Evolutionary conservation across 1,140 invertebrate species (phyloP), one percentile per base, ranked within the genome.

Genomic region (Drosophila albomicans): DNA sequence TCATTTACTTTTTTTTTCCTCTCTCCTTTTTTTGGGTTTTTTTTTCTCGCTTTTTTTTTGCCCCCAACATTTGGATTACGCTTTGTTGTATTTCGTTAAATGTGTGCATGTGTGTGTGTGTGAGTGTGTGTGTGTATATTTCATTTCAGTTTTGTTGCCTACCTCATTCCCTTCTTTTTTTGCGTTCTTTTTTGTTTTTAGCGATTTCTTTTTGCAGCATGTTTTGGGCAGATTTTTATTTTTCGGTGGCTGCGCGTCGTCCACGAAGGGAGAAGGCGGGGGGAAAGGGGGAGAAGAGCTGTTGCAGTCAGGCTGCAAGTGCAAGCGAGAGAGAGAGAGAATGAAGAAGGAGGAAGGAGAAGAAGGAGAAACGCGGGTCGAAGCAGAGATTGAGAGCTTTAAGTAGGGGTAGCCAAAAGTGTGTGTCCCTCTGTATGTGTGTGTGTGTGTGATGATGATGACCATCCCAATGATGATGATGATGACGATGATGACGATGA

Each of bases 171-270:
- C 35, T 75, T 80, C 56, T 13, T 63, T 79, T 79, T 68, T 59
- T 71, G 64, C 51, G 67, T 81, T 58, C 41, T 75, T 86, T 75
- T 69, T 65, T 51, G 41, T 85, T 75, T 70, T 58, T 69, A 38
- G 46, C 70, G 59, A 65, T 81, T 75, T 72, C 49, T 77, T 85
- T 74, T 75, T 85, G 69, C 56, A 61, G 74, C 63, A 70, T 81
- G 64, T 91, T 74, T 91, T 91, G 81, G 84, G 73, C 81, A 85
- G 85, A 89, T 91, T 91, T 89, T 89, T 85, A 80, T 91, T 91
- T 89, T 91, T 91, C 81, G 81, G 81, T 82, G 78, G 79, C 82
- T 64, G 67, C 67, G 52, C 46, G 71, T 71, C 65, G 66, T 54
- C 56, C 28, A 35, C 41, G 30, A 38, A 65, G 51, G 11, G 30